Base-by-base conservation (phyloP, 2,888 invertebrate species). In the Caenorhabditis virilis region DNA sequence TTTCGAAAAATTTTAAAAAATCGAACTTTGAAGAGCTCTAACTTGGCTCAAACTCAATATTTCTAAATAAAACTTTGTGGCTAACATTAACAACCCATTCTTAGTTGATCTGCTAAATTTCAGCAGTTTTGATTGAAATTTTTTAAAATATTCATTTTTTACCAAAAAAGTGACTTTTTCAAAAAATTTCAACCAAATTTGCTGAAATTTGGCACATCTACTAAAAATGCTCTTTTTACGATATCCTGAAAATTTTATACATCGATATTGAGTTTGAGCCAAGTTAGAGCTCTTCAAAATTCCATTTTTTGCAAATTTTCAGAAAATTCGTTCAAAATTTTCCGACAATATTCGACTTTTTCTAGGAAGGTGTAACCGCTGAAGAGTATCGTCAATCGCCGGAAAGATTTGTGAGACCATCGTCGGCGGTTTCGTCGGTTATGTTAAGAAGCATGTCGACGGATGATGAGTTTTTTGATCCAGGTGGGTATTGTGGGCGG, bases 281-380 rank as follows among this genome's bases (percentile, higher is more conserved):
- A n/a, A n/a, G n/a, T n/a, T n/a, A n/a, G n/a, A n/a, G n/a, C n/a
- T n/a, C n/a, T n/a, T n/a, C n/a, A n/a, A n/a, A n/a, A n/a, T n/a
- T n/a, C n/a, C n/a, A n/a, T n/a, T n/a, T n/a, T n/a, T n/a, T n/a
- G n/a, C n/a, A n/a, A n/a, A n/a, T n/a, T n/a, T n/a, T n/a, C n/a
- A n/a, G n/a, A n/a, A n/a, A n/a, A n/a, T n/a, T n/a, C n/a, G n/a
- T 13, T 30, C 30, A 30, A 30, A 30, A 30, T 30, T 30, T 30
- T 30, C 30, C 6, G 30, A 30, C 6, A 30, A 30, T 30, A 9
- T 6, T 39, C 41, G 22, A 16, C n/a, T 18, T 39, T 22, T 57
- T 75, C 35, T 18, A 79, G 79, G 78, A 78, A 46, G 81, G 82
- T 13, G 63, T 74, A 50, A 72, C 78, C 15, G 75, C 81, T 1